A percentile compares a stretch with the other conserved stretches of the same genome.
Evolutionary conservation across 2,888 invertebrate genomes (phyloP).

Genomic region (Aradus depressus): DNA sequence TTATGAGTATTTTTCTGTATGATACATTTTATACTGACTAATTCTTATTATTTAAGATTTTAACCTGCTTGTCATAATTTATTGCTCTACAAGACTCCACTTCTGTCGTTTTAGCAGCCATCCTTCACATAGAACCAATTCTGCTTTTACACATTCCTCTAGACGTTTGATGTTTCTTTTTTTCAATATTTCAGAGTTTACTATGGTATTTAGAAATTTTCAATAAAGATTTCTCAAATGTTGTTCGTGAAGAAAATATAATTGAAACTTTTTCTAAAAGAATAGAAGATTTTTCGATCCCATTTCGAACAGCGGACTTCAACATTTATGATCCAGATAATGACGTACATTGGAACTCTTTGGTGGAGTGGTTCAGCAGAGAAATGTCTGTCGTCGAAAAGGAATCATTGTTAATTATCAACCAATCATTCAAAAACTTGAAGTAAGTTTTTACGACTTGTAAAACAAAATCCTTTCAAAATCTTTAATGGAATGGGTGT

Average conservation of each 20-base stretch:
- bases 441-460: slow-evolving; percentile 8
- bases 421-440: slow-evolving; percentile 10
- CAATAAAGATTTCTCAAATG: not conserved
- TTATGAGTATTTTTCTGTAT: too few relatives aligned
- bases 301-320: slow-evolving; percentile 11
- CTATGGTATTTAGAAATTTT: slow-evolving; percentile 8
- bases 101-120: too few relatives aligned
- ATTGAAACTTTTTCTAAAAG: slow-evolving; percentile 3
- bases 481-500: too few relatives aligned
- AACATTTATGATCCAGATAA: slow-evolving; percentile 17
- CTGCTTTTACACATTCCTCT: too few relatives aligned
- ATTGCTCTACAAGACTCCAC: too few relatives aligned
- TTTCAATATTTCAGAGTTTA: slow-evolving; percentile 8
- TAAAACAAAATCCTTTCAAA: too few relatives aligned
- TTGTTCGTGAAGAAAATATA: slow-evolving; percentile 4
- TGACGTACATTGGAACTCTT: slow-evolving; percentile 14
- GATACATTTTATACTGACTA: too few relatives aligned
- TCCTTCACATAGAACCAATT: too few relatives aligned
- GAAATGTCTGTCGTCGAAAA: slow-evolving; percentile 4
- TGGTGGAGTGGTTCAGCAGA: slow-evolving; percentile 1
- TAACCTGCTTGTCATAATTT: too few relatives aligned
- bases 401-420: slow-evolving; percentile 9
- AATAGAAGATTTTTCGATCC: not conserved
- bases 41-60: too few relatives aligned
- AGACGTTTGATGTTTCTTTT: too few relatives aligned